Evolutionary conservation across 2,888 invertebrate genomes (phyloP), one percentile per base, ranked within the genome.

Genomic region (Nemurella pictetii): DNA sequence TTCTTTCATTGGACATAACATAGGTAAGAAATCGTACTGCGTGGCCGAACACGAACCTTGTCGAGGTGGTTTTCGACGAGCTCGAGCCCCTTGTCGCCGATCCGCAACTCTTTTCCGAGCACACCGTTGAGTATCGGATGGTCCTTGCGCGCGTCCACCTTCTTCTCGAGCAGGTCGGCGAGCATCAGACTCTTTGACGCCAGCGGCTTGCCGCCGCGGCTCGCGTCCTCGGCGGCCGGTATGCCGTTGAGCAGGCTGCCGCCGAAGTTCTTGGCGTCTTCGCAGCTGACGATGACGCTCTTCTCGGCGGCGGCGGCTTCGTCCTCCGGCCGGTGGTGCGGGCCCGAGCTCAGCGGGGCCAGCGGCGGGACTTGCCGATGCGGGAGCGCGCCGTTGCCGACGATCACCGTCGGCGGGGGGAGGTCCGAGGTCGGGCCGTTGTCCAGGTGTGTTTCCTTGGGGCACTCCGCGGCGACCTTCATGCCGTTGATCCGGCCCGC

Each of bases 111-210:
- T 88, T 92, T 92, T 4, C 91, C 91, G 72, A 93, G 88, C 27
- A 92, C 91, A 3, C 94, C 94, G 88, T 94, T 94, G 87, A 93
- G 88, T 75, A 93, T 90, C 0, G 91, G 90, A 0, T 92, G 91
- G 84, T 93, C 93, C 85, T 93, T 93, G 81, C 89, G 89, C 1
- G 55, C 55, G 28, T 93, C 93, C 15, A 93, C 92, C 89, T 96
- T 96, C 88, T 96, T 94, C 89, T 97, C 97, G 2, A 97, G 91
- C 83, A 97, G 90, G 89, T 97, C 96, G 0, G 96, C 96, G 80
- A 97, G 91, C 95, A 96, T 95, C 83, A 93, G 87, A 0, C 92
- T 92, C 90, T 96, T 95, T 88, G 85, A 81, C 32, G 78, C 80
- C n/a, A 75, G 82, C 4, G 77, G 74, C 30, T 77, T 82, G 85